phyloP scores from a whole-genome alignment of 2,113 vertebrate genomes.

The Actinemys pallida region DNA sequence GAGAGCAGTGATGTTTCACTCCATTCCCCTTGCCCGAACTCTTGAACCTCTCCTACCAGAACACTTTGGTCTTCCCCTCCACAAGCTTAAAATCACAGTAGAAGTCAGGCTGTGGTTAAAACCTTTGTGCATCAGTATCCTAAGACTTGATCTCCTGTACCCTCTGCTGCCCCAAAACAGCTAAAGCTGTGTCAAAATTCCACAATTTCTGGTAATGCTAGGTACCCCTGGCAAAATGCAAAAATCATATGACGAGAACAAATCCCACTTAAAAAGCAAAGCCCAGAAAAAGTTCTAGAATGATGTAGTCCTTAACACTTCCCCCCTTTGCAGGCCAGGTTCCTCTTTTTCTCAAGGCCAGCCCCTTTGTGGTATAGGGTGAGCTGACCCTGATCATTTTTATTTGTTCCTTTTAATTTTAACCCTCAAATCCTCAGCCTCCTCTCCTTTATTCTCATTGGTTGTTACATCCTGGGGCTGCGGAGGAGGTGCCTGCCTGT shows the following conservation, averaged over 20 bases:
- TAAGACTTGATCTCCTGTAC: conserved; percentile 3
- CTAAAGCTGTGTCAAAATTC: conserved; percentile 30
- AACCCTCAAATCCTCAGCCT: conserved; percentile 22
- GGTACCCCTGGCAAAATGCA: conserved; percentile 20
- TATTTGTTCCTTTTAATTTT: neutral
- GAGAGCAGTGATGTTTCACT: conserved; percentile 10
- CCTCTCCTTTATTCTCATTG: conserved; percentile 74
- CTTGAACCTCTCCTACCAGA: conserved; percentile 30
- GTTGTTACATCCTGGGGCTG: conserved; percentile 85
- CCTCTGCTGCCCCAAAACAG: neutral
- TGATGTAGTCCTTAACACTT: conserved; percentile 1
- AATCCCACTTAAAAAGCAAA: conserved; percentile 43
- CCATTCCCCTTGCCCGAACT: neutral
- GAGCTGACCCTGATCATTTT: neutral
- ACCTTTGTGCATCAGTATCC: neutral
- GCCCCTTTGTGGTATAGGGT: neutral
- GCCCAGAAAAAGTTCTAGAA: conserved; percentile 28
- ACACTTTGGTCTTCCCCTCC: neutral
- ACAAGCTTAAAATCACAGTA: conserved; percentile 1
- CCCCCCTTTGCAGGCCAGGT: neutral
- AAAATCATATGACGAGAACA: neutral
- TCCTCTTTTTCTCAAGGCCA: neutral
- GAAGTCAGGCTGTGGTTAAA: conserved; percentile 29
- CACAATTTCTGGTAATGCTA: neutral
- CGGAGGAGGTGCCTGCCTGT: conserved; percentile 78